Evolutionary conservation across 92 coral and sea anemone species (phyloP).

Genomic region (Porites lobata): DNA sequence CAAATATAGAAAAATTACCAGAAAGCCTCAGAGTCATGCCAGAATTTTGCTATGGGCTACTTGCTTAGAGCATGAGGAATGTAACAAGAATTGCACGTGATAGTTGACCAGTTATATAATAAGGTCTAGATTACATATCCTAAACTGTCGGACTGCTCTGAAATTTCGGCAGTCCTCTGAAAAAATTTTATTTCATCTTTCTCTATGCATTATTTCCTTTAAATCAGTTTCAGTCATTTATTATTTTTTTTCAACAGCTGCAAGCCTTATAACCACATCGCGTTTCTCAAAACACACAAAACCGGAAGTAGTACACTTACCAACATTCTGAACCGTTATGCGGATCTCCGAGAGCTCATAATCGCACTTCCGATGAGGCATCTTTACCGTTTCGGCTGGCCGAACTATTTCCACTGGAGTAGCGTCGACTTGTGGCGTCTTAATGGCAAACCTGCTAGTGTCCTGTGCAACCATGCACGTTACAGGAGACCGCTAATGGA

Average conservation of each 20-base stretch:
- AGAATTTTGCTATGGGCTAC: no score
- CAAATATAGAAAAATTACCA: no score
- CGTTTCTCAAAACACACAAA: slow-evolving; percentile 96
- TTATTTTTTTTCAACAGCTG: slow-evolving; percentile 67
- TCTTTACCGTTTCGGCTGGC: slow-evolving; percentile 93
- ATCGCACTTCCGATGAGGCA: slow-evolving; percentile 80
- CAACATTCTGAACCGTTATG: slow-evolving; percentile 93
- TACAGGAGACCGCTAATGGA: slow-evolving; percentile 85
- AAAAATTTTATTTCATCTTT: background rate
- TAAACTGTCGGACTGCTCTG: no score
- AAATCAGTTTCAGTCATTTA: background rate
- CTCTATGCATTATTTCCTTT: background rate
- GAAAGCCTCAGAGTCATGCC: no score
- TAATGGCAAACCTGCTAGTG: slow-evolving; percentile 84
- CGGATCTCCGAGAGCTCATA: slow-evolving; percentile 89
- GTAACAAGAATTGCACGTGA: no score
- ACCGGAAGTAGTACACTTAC: slow-evolving; percentile 98
- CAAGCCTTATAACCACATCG: slow-evolving; percentile 76
- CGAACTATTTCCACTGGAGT: slow-evolving; percentile 89
- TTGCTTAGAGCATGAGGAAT: no score
- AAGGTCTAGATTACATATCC: no score
- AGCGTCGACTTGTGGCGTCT: slow-evolving; percentile 89
- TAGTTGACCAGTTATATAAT: no score
- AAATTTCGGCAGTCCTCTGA: no score
- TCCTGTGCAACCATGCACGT: slow-evolving; percentile 96